Percentiles rank a stretch among this genome's conserved stretches.
Conservation (phyloP, 2,113 vertebrate genomes). For the Lamprotornis superbus region DNA sequence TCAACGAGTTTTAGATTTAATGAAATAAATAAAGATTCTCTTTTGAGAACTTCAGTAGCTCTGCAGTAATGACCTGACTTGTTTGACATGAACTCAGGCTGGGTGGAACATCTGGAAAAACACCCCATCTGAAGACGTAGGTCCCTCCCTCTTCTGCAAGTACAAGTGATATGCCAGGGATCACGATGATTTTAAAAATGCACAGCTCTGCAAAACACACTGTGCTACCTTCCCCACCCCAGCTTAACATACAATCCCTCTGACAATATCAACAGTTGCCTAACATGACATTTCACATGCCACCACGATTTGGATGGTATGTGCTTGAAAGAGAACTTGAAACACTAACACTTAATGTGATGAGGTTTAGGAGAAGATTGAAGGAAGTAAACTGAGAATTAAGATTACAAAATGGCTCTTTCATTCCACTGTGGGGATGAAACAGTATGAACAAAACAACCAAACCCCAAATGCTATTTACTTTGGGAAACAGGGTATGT, state of each 20-base stretch:
- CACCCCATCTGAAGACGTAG: not conserved
- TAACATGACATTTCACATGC: slow-evolving; percentile 37
- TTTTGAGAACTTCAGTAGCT: not conserved
- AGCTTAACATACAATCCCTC: slow-evolving; percentile 53
- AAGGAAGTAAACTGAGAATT: slow-evolving; percentile 56
- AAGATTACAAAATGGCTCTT: slow-evolving; percentile 45
- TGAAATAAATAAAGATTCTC: not conserved
- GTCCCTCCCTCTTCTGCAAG: slow-evolving; percentile 27
- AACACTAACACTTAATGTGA: not conserved
- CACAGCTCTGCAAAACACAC: slow-evolving; percentile 42
- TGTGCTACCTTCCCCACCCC: slow-evolving; percentile 46
- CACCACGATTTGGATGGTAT: not conserved
- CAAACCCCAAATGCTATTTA: slow-evolving; percentile 40
- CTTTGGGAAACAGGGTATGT: not conserved
- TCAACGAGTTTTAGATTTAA: not conserved
- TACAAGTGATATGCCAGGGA: not conserved
- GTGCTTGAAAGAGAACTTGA: slow-evolving; percentile 29
- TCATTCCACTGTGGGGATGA: slow-evolving; percentile 11
- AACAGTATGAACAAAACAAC: slow-evolving; percentile 25
- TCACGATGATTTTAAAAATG: not conserved
- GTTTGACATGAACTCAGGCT: not conserved
- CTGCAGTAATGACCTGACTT: not conserved
- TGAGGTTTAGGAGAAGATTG: slow-evolving; percentile 7
- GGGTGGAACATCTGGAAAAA: slow-evolving; percentile 5
- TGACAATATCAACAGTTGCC: slow-evolving; percentile 47